These are phyloP conservation scores for Channallabes apus DNA, from an alignment of 2,797 vertebrate genomes.

Conservation along the genomic window DNA sequence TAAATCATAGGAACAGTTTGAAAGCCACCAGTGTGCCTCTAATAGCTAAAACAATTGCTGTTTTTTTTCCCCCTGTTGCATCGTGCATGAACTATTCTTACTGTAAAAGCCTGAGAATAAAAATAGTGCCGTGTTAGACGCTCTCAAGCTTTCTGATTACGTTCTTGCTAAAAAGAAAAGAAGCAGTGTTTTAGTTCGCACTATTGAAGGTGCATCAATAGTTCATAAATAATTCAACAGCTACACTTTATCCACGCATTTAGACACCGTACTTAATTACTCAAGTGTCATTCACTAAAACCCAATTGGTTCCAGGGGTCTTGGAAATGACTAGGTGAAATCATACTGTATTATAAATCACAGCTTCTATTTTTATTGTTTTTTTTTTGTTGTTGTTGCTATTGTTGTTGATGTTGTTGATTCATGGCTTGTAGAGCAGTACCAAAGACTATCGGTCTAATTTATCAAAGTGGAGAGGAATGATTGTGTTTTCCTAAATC, in stretches of 20 bases:
- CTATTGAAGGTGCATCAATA: slow-evolving; percentile 8
- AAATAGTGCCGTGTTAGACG: slow-evolving; percentile 12
- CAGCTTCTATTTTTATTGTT: not conserved
- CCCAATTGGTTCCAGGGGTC: not conserved
- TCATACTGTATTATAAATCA: not conserved
- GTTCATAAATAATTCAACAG: slow-evolving; percentile 23
- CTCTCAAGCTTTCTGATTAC: not conserved
- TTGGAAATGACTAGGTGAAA: not conserved
- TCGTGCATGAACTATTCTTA: not conserved
- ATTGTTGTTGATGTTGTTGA: not conserved
- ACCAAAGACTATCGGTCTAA: not conserved
- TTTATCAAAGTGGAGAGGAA: not conserved
- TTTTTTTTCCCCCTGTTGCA: not conserved
- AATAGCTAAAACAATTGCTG: slow-evolving; percentile 67
- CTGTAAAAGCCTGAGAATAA: not conserved
- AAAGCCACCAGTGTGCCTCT: slow-evolving; percentile 57
- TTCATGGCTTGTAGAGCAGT: not conserved
- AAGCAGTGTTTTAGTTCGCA: not conserved
- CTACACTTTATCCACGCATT: not conserved
- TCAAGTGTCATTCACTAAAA: not conserved
- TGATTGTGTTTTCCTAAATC: not conserved
- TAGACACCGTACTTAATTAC: not conserved
- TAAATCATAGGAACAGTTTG: slow-evolving; percentile 65
- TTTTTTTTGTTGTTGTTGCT: not conserved
- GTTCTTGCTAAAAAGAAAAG: not conserved